Evolutionary conservation across 2,888 invertebrate genomes (phyloP).

Genomic region (Caenorhabditis sp.): DNA sequence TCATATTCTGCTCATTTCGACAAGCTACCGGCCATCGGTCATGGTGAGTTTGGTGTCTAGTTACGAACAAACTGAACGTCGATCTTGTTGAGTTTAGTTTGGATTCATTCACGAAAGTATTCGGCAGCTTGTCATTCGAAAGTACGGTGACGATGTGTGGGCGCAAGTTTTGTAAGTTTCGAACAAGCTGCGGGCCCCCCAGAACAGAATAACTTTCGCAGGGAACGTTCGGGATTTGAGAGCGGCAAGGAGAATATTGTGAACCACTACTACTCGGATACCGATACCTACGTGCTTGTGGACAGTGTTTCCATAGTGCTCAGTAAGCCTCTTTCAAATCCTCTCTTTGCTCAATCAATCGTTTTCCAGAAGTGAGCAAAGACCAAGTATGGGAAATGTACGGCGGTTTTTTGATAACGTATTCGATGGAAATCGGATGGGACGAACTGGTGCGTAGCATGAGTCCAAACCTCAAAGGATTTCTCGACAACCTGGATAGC

Average conservation of each 20-base stretch:
- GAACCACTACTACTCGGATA: conserved; percentile 72
- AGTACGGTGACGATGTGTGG: conserved; percentile 74
- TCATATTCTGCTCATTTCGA: conserved; percentile 14
- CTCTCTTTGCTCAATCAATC: not conserved
- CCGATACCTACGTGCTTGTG: conserved; percentile 69
- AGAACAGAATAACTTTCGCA: too few relatives aligned
- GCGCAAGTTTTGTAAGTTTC: conserved; percentile 66
- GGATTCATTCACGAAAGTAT: conserved; percentile 76
- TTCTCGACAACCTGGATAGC: conserved; percentile 94
- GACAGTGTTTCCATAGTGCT: conserved; percentile 61
- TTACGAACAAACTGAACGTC: too few relatives aligned
- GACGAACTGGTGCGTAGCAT: conserved; percentile 72
- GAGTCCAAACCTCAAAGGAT: conserved; percentile 83
- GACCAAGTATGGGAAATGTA: conserved; percentile 75
- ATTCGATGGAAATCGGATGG: conserved; percentile 76
- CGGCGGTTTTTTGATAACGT: conserved; percentile 72
- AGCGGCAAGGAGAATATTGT: conserved; percentile 73
- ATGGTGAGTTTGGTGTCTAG: conserved; percentile 17
- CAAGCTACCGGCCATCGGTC: not conserved
- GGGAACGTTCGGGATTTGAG: conserved; percentile 70
- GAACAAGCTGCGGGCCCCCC: too few relatives aligned
- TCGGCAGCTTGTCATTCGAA: conserved; percentile 70
- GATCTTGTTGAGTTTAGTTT: conserved; percentile 60
- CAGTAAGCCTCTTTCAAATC: conserved; percentile 17
- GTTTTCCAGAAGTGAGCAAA: conserved; percentile 64